Evolutionary conservation across 1,140 invertebrate species (phyloP), one percentile per base, ranked within the genome.

Genomic region (Ladona fulva): DNA sequence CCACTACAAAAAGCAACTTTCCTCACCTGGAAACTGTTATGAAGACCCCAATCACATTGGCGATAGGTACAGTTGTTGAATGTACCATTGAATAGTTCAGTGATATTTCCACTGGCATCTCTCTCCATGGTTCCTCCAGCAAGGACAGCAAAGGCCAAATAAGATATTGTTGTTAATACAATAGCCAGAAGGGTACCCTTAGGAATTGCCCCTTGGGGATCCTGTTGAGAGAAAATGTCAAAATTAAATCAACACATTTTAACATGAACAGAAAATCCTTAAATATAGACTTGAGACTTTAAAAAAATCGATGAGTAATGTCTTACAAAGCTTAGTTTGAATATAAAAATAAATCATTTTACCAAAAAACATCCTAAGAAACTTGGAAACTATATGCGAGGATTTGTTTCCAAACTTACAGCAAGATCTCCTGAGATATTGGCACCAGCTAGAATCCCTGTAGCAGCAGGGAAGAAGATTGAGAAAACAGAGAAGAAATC

Each of bases 391-490:
- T 37, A 8, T 37, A 37, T 37, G 29, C 8, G 1, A 8, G 3
- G 29, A 8, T 37, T 66, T 66, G 3, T 66, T 19, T 12, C 14
- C n/a, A 6, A 19, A 82, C 79, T 84, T 85, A 95, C 94, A 88
- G 92, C 93, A 29, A 96, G 87, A 86, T 97, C 95, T 42, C 97
- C 97, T 74, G 95, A 97, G 82, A 99, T 98, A 84, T 99, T 94
- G 11, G 95, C 95, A 29, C 95, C 95, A 19, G 95, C 95, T 81
- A 96, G 86, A 83, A 98, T 98, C 25, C 97, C 97, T 29, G 97
- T 99, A 14, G 96, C 96, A 0, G 97, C 97, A 16, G 97, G 97
- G 84, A 99, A 99, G 86, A 98, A 99, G 77, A 99, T 95, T 11
- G 96, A 90, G 86, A 99, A 97, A 0, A 98, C 95, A 0, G 95